A percentile compares a stretch with the other conserved stretches of the same genome.
phyloP scores from a whole-genome alignment of 1,140 invertebrate genomes.

The Diachasmimorpha longicaudata region DNA sequence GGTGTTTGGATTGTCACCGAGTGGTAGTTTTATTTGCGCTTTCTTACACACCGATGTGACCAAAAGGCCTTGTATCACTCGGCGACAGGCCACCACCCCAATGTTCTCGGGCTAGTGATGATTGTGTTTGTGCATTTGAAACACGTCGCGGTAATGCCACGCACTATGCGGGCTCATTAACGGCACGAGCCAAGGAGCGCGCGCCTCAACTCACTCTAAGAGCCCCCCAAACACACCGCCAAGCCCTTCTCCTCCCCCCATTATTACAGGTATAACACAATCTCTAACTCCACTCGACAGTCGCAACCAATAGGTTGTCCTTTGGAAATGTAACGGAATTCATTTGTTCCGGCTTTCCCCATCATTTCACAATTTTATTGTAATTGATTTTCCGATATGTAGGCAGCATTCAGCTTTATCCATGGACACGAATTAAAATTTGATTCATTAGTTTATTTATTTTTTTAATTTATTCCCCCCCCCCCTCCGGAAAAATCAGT shows the following conservation, averaged over 20 bases:
- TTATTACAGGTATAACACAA: neutral
- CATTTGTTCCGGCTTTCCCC: neutral
- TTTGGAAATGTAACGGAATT: neutral
- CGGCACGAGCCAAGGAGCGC: conserved; percentile 59
- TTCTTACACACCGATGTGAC: neutral
- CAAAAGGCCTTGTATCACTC: conserved; percentile 11
- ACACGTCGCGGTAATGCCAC: conserved; percentile 47
- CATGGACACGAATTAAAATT: no score
- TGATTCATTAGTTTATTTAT: no score
- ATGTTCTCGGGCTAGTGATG: conserved; percentile 30
- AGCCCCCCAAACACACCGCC: neutral
- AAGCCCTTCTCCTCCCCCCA: neutral
- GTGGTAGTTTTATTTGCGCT: conserved; percentile 19
- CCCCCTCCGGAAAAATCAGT: no score
- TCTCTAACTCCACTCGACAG: neutral
- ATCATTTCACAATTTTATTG: no score
- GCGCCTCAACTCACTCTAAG: conserved; percentile 14
- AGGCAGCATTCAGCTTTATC: no score
- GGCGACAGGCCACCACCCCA: neutral
- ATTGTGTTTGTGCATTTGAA: conserved; percentile 57
- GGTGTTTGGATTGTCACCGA: neutral
- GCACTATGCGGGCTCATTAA: conserved; percentile 60
- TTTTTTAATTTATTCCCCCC: no score
- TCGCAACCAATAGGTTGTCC: neutral
- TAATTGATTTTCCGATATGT: no score